Evolutionary conservation across 1,140 invertebrate genomes (phyloP).

Genomic region (Eupeodes corollae): DNA sequence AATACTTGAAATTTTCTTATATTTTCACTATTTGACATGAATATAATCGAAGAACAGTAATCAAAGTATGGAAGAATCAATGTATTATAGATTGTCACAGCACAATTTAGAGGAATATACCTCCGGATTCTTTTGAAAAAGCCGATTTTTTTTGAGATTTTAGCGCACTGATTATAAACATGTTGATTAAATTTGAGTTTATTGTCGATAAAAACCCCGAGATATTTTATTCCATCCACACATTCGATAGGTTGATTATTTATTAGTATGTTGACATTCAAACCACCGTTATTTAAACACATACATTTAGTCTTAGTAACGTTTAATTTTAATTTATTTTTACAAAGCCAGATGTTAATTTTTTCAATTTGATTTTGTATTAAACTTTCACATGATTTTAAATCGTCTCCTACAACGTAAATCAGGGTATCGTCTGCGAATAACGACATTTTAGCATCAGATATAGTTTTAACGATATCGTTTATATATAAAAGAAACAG

Average conservation of each 20-base stretch:
- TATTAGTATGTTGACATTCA: background rate
- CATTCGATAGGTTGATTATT: slow-evolving; percentile 2
- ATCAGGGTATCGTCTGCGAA: background rate
- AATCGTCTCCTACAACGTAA: too few species aligned
- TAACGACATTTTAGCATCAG: background rate
- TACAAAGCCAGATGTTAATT: background rate
- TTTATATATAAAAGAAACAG: slow-evolving; percentile 1
- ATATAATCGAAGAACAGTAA: slow-evolving; percentile 6
- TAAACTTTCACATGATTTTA: background rate
- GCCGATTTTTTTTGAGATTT: background rate
- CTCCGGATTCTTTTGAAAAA: slow-evolving; percentile 9
- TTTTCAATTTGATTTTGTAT: background rate
- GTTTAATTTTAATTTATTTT: background rate
- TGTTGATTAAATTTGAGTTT: slow-evolving; percentile 7
- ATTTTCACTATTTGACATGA: slow-evolving; percentile 5
- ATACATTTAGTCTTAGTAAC: slow-evolving; percentile 11
- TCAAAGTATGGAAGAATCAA: slow-evolving; percentile 12
- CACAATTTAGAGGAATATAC: background rate
- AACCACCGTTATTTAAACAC: slow-evolving; percentile 4
- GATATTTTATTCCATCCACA: slow-evolving; percentile 9
- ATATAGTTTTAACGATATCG: background rate
- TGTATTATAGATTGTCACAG: slow-evolving; percentile 7
- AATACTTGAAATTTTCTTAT: slow-evolving; percentile 3
- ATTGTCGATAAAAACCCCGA: slow-evolving; percentile 8
- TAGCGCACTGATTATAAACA: slow-evolving; percentile 4